Conservation (phyloP, 2,113 vertebrate species). For the Semnopithecus entellus region DNA sequence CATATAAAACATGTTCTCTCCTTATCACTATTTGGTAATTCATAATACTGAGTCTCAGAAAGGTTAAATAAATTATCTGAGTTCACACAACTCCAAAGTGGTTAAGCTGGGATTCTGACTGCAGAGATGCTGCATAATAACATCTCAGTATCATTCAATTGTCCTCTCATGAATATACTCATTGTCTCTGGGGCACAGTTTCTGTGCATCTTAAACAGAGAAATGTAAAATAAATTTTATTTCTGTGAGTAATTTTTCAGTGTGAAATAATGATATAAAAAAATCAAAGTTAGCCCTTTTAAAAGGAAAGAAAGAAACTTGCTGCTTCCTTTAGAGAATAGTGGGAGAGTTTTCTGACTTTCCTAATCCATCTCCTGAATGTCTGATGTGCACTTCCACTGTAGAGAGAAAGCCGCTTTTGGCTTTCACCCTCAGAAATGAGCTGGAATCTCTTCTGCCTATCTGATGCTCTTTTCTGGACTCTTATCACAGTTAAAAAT, state of each 20-base stretch:
- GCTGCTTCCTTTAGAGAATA: not conserved
- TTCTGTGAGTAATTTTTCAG: constrained; percentile 48
- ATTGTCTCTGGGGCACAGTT: not conserved
- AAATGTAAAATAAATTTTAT: constrained; percentile 43
- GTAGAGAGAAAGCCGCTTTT: not conserved
- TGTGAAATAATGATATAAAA: constrained; percentile 31
- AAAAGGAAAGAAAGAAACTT: constrained; percentile 14
- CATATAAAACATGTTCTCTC: not conserved
- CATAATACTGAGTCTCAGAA: not conserved
- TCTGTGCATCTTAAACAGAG: not conserved
- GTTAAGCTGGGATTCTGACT: not conserved
- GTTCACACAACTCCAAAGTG: not conserved
- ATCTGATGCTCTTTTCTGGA: constrained; percentile 16
- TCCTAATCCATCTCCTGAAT: not conserved
- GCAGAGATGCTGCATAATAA: not conserved
- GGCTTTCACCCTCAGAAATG: not conserved
- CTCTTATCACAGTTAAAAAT: constrained; percentile 19
- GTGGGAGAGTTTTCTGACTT: not conserved
- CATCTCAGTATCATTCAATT: too few species aligned
- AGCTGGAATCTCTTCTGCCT: not conserved
- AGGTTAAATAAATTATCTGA: not conserved
- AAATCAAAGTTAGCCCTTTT: constrained; percentile 36
- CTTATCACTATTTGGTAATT: not conserved
- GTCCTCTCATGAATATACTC: not conserved
- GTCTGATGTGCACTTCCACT: not conserved